Evolutionary conservation across 2,113 vertebrate species (phyloP).

Genomic region (Hippopotamus amphibius): DNA sequence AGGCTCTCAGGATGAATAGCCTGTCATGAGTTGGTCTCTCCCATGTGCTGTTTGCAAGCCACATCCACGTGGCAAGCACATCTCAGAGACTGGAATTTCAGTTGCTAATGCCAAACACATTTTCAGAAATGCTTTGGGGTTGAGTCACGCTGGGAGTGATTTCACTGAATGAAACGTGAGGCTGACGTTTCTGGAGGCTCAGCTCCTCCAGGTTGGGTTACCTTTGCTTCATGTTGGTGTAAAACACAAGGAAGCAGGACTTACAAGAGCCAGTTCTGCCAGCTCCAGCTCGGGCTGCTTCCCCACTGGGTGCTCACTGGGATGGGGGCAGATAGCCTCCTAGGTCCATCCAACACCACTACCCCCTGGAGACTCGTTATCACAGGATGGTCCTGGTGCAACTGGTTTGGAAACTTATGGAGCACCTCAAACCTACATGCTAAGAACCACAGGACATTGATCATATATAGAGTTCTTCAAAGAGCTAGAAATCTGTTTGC

Average conservation of each 20-base stretch:
- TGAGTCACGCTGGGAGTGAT: not conserved
- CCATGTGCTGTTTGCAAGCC: not conserved
- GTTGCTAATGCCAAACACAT: not conserved
- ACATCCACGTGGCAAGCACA: not conserved
- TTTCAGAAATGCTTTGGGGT: not conserved
- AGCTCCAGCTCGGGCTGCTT: not conserved
- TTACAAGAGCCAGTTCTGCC: accelerated
- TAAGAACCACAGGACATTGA: not conserved
- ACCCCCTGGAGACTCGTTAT: not conserved
- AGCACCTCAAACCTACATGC: not conserved
- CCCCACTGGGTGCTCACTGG: accelerated
- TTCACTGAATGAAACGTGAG: not conserved
- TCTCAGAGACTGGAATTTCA: not conserved
- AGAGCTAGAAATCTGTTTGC: not conserved
- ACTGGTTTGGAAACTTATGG: not conserved
- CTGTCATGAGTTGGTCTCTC: not conserved
- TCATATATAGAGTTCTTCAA: not conserved
- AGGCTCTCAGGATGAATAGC: not conserved
- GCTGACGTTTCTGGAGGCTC: not conserved
- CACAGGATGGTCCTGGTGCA: not conserved
- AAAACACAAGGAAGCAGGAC: not conserved
- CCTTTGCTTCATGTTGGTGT: not conserved
- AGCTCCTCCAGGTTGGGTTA: not conserved
- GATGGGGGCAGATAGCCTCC: not conserved
- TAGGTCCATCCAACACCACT: not conserved